Evolutionary conservation across 2,797 vertebrate genomes (phyloP), one percentile per base, ranked within the genome.

Genomic region (Rallus crepitans): DNA sequence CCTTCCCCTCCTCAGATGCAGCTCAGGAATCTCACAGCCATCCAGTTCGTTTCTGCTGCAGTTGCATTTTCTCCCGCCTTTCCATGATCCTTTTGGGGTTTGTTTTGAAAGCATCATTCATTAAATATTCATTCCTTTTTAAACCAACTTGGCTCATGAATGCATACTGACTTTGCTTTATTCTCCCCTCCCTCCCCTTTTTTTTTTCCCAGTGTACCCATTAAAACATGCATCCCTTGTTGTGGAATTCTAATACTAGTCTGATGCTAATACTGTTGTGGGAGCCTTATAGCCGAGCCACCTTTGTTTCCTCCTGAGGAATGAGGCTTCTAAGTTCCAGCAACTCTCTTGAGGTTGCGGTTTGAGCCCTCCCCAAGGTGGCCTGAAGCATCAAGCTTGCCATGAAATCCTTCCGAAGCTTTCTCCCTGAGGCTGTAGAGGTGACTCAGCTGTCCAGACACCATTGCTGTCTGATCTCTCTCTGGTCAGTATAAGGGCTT

Each of bases 61-160:
- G 4, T 84, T 55, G 15, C 7, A 5, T 69, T 90, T 90, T 81
- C 50, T 85, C 25, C 23, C 7, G 12, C 18, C 15, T 71, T 82
- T 52, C 50, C 50, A 12, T 33, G 24, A 33, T 66, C 12, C 28
- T 84, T 7, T 59, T 66, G 64, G 13, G 16, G 57, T 91, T 78
- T 45, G 18, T 63, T 84, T 80, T 53, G 20, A 83, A 82, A 87
- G 31, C 21, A 45, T 61, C 40, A 19, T 37, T 63, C 80, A 76
- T 89, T 60, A 82, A 77, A 16, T 77, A 63, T 83, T 75, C 72
- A 75, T 80, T 83, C 27, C 33, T 60, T 82, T 78, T 81, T 78
- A 78, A 89, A 59, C 24, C 37, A 65, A 30, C 28, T 56, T 89
- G 28, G 16, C 8, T 79, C 33, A 60, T 15, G 31, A 82, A 80